Base-by-base conservation (phyloP, 35 echinoderm and acorn worm species). In the Diadema setosum region DNA sequence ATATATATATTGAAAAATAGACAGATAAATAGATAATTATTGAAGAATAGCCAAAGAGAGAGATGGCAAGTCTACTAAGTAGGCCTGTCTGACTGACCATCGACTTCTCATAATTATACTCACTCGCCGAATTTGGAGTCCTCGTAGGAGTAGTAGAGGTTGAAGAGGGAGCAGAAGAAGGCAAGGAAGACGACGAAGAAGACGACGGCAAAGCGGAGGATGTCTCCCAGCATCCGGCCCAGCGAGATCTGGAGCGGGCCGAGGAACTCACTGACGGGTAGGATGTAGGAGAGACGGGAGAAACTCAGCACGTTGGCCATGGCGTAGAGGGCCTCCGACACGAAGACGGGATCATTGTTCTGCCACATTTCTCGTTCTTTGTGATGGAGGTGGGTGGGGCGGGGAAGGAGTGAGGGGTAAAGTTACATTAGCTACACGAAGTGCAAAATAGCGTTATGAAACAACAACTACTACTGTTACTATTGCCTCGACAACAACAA, bases 181-280 rank as follows among this genome's bases (percentile, higher is more conserved):
- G 96, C 96, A 16, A 98, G 52, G 42, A 99, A 95, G 3, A 99
- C 96, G 7, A 99, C 86, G 4, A 75, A 43, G 43, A 99, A 99
- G 34, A 94, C 96, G 20, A 91, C 90, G 36, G 73, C 85, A 56
- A 95, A 99, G 16, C 96, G 80, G 11, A 95, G 33, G 11, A 99
- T 99, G 65, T 99, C 96, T 15, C 89, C 89, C 15, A 99, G 70
- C 96, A 99, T 99, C 2, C 96, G 65, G 48, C 96, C 93, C 39
- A 99, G 46, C 5, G 96, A 99, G 44, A 99, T 99, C 37, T 99
- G 96, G 30, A 99, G 70, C 2, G 96, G 96, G 18, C 96, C 96
- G 15, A 99, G 75, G 40, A 99, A 99, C 57, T 99, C 96, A 45
- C 93, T 99, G 65, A 94, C 89, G 7, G 96, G 89, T 42, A 99